Conservation (phyloP, 1,140 invertebrate species). For the silkworm (Bombyx mori) region ASM3026992v2 NC_085120.1:314001-314500, state of each 20-base stretch:
- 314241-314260: constrained; percentile 73
- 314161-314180: constrained; percentile 67
- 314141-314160: constrained; percentile 66
- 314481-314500: too few relatives aligned
- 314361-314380: too few relatives aligned
- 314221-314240: constrained; percentile 62
- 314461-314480: too few relatives aligned
- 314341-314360: too few relatives aligned
- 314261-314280: constrained; percentile 70
- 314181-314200: constrained; percentile 46
- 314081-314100: constrained; percentile 58
- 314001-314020: constrained; percentile 67
- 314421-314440: too few relatives aligned
- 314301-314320: too few relatives aligned
- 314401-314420: too few relatives aligned
- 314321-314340: too few relatives aligned
- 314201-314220: constrained; percentile 51
- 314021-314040: constrained; percentile 63
- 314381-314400: too few relatives aligned
- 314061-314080: constrained; percentile 35
- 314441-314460: too few relatives aligned
- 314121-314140: constrained; percentile 43
- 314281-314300: constrained; percentile 1
- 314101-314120: constrained; percentile 59
- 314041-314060: constrained; percentile 45